These are phyloP conservation scores for Toxonevra muliebris DNA, from an alignment of 2,888 invertebrate species.

Conservation along the genomic window DNA sequence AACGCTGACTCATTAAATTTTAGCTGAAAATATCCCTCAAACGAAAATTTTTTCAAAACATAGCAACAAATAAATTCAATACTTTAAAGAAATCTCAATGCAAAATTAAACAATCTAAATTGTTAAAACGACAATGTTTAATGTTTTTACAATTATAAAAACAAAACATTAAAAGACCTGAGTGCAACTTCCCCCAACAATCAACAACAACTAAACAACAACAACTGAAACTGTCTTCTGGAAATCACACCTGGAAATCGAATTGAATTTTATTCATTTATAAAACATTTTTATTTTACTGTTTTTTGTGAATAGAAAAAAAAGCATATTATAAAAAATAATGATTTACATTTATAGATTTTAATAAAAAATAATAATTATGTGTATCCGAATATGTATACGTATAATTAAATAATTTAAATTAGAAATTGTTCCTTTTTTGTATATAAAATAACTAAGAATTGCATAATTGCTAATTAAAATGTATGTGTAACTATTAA, in stretches of 20 bases:
- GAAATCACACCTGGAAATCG: constrained; percentile 37
- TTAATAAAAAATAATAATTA: constrained; percentile 28
- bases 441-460: constrained; percentile 47
- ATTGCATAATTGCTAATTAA: constrained; percentile 18
- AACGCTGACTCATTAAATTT: constrained; percentile 37
- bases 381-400: constrained; percentile 16
- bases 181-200: constrained; percentile 31
- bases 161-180: constrained; percentile 35
- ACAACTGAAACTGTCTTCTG: constrained; percentile 39
- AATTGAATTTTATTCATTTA: constrained; percentile 33
- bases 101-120: constrained; percentile 29
- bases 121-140: constrained; percentile 46
- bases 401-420: constrained; percentile 1
- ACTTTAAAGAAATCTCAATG: constrained; percentile 39
- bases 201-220: constrained; percentile 18
- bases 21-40: constrained; percentile 34
- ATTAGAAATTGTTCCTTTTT: constrained; percentile 55
- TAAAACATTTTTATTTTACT: constrained; percentile 45
- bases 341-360: constrained; percentile 60
- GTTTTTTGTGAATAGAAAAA: constrained; percentile 48
- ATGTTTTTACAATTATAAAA: constrained; percentile 31
- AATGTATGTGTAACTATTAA: background rate
- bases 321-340: constrained; percentile 45
- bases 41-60: constrained; percentile 41
- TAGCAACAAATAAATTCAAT: constrained; percentile 37